Percentiles rank a stretch among this genome's conserved stretches.
phyloP scores from a whole-genome alignment of 2,113 vertebrate genomes.

The Poecile atricapillus region DNA sequence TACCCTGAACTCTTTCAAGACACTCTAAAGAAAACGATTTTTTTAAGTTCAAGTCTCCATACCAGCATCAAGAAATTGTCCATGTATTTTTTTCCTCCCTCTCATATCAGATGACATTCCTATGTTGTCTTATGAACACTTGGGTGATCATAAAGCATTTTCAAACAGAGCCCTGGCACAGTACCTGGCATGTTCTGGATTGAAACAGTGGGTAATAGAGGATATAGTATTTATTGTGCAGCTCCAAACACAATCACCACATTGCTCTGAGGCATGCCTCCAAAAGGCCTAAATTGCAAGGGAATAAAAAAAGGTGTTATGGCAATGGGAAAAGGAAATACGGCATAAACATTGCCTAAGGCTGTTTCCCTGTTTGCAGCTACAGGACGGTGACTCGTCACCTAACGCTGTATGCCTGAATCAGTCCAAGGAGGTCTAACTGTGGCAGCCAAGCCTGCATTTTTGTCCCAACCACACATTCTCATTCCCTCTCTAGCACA shows the following conservation, averaged over 20 bases:
- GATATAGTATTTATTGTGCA: neutral
- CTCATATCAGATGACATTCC: neutral
- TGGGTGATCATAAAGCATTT: neutral
- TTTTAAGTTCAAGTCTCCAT: neutral
- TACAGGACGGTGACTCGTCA: neutral
- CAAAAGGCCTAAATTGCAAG: neutral
- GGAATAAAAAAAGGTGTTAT: neutral
- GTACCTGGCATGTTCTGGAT: neutral
- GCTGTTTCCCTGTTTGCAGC: neutral
- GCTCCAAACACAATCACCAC: neutral
- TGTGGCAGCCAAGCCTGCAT: neutral
- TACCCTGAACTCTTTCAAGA: neutral
- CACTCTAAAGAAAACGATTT: neutral
- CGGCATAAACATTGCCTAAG: neutral
- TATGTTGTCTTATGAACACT: neutral
- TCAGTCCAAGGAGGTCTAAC: neutral
- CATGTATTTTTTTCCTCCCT: neutral
- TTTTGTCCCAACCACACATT: neutral
- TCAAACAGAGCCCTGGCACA: neutral
- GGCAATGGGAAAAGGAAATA: neutral
- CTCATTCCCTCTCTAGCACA: neutral
- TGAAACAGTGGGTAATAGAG: neutral
- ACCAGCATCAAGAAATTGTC: neutral
- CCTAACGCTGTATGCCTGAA: neutral
- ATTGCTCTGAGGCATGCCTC: neutral